Base-by-base conservation (phyloP, 2,888 invertebrate species). In the Limnephilus marmoratus region DNA sequence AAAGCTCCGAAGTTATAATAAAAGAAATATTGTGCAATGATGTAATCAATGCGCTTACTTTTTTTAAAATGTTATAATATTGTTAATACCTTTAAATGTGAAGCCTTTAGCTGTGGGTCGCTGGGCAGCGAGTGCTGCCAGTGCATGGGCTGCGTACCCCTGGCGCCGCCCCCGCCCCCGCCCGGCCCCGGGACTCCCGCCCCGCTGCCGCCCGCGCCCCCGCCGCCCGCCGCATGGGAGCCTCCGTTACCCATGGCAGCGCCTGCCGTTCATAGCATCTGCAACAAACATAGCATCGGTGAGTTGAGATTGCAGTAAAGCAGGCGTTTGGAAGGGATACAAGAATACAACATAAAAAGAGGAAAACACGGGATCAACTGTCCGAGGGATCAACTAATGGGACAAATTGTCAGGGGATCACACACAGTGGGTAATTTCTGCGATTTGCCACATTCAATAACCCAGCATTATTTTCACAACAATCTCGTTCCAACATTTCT, bases 71-170 rank as follows among this genome's bases (percentile, higher is more conserved):
- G 7, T 12, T 15, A 68, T 85, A 53, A 85, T 15, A 13, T 15
- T 53, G 18, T 53, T 15, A 49, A 81, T 86, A 86, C 86, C 92
- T 93, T 93, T 15, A 93, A 88, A 88, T 93, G 93, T 34, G 93
- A 92, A 31, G 93, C 93, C 89, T 93, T 93, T 7, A 93, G 85
- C 24, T 91, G 90, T 1, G 93, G 93, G 80, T 93, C 93, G 37
- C 92, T 92, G 29, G 93, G 93, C 53, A 93, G 92, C 18, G 93
- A 93, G 86, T 93, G 93, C 24, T 93, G 93, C 93, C 93, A 93
- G 80, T 93, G 93, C 11, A 53, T 81, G 41, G 93, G 93, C 91
- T 93, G 93, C 81, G 93, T 81, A 45, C 83, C 45, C 41, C 81
- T 31, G 0, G 29, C 83, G 80, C 34, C 81, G 41, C 53, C 89